Percentiles rank a stretch among this genome's conserved stretches.
Conservation (phyloP, 2,888 invertebrate genomes). For the Campopleginae sp. region DNA sequence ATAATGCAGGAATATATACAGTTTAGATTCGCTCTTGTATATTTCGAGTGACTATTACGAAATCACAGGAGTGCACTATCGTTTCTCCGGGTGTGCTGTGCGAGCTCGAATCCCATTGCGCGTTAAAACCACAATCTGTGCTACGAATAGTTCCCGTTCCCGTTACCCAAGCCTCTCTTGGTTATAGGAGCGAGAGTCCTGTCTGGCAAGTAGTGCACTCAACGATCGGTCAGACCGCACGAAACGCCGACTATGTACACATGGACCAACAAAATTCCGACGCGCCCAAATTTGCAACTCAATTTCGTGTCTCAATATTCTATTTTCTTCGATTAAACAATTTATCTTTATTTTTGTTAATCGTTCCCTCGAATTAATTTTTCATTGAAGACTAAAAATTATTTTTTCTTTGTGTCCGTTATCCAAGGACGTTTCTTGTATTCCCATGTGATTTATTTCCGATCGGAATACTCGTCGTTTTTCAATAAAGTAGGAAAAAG, state of each 20-base stretch:
- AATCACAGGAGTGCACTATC: conserved; percentile 54
- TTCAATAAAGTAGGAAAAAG: not conserved
- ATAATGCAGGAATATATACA: conserved; percentile 8
- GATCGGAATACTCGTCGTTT: not conserved
- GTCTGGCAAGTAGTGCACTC: conserved; percentile 41
- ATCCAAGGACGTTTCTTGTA: not conserved
- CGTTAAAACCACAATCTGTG: conserved; percentile 59
- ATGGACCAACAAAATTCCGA: not conserved
- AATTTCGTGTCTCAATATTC: too few species aligned
- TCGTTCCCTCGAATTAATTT: not conserved
- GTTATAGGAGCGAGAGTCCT: conserved; percentile 3
- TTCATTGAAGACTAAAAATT: not conserved
- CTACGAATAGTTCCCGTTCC: conserved; percentile 50
- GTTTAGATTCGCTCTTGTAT: conserved; percentile 39
- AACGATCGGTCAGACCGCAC: conserved; percentile 40
- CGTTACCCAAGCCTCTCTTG: conserved; percentile 48
- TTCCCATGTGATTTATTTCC: not conserved
- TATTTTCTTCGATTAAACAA: not conserved
- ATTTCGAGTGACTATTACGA: conserved; percentile 44
- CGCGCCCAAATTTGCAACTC: not conserved
- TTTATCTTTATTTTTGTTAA: not conserved
- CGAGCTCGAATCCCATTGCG: conserved; percentile 40
- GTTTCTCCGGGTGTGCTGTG: conserved; percentile 19
- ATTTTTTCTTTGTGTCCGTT: not conserved
- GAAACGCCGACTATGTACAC: conserved; percentile 18